phyloP scores from a whole-genome alignment of 2,113 vertebrate species.

The Trochalopteron elliotii region DNA sequence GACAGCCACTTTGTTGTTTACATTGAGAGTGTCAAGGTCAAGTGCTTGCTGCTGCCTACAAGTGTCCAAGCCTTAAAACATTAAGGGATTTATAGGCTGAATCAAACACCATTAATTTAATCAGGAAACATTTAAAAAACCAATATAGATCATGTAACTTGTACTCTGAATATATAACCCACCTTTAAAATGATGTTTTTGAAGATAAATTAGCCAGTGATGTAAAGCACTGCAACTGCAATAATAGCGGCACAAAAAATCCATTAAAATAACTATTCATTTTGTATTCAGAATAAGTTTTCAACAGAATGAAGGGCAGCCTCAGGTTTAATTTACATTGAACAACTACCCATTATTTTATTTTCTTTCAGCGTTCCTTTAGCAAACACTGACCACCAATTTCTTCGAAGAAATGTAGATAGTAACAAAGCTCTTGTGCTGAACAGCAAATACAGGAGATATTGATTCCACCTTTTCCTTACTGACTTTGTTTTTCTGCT shows the following conservation, averaged over 20 bases:
- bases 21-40: neutral
- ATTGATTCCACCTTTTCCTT: neutral
- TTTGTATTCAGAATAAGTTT: neutral
- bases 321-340: neutral
- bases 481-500: neutral
- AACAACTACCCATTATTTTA: neutral
- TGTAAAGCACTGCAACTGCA: neutral
- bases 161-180: neutral
- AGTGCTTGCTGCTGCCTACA: neutral
- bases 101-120: neutral
- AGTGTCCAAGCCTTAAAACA: neutral
- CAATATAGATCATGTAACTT: neutral
- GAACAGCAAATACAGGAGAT: neutral
- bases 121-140: neutral
- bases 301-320: neutral
- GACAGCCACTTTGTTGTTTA: neutral
- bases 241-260: neutral
- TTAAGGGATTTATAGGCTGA: neutral
- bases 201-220: neutral
- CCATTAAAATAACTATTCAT: neutral
- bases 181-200: neutral
- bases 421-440: neutral
- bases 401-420: neutral
- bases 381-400: neutral
- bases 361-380: neutral